Base-by-base conservation (phyloP, 2,888 invertebrate species). In the Synanthedon vespiformis region DNA sequence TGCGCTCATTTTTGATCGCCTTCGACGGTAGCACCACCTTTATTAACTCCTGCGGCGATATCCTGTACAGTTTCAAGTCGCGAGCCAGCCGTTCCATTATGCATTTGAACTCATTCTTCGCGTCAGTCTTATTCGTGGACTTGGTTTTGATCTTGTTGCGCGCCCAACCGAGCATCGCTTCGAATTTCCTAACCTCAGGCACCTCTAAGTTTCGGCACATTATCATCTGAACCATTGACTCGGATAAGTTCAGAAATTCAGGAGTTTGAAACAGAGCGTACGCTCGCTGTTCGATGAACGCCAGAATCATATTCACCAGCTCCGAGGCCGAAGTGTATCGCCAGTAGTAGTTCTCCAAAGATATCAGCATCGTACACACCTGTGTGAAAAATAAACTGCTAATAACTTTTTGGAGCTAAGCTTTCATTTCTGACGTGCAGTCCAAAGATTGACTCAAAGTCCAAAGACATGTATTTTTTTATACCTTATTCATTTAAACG, bases 301-400 rank as follows among this genome's bases (percentile, higher is more conserved):
- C 94, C 57, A 97, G 88, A 65, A 97, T 96, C 95, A 96, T 96
- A 82, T 97, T 96, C 60, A 97, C 96, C 68, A 97, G 87, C 78
- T 97, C 96, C 27, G 95, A 95, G 50, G 96, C 97, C 54, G 96
- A 96, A 40, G 95, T 96, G 79, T 97, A 97, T 58, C 97, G 91
- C 97, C 97, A 97, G 78, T 95, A 96, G 80, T 97, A 97, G 77
- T 96, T 97, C 79, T 97, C 97, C 73, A 97, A 84, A 48, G 95
- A 94, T 77, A 94, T 94, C 54, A 97, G 89, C 97, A 97, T 97
- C 60, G 93, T 92, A 81, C 96, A 96, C n/a, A 93, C 92, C 93
- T 93, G 76, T 41, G 62, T 4, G 5, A 22, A 22, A 22, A 1
- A 22, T 22, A 22, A 22, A 22, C 22, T 22, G 5, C 5, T 22